Percentiles rank a stretch among this genome's conserved stretches.
Evolutionary conservation across 1,140 invertebrate genomes (phyloP).

Genomic region (Drosophila littoralis): DNA sequence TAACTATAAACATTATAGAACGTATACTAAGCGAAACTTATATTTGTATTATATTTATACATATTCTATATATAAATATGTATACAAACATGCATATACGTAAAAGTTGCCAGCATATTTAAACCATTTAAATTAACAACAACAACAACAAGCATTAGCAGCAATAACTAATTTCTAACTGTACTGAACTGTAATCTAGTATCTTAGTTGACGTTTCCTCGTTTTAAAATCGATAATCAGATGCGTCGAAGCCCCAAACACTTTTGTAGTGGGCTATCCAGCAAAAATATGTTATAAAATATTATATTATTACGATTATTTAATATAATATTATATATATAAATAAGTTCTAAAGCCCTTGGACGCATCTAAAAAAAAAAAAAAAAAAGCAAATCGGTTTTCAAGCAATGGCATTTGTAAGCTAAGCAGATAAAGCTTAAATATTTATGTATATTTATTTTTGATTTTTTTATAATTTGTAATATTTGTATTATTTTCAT

Average conservation of each 20-base stretch:
- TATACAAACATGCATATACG: conserved; percentile 31
- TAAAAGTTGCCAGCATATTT: conserved; percentile 51
- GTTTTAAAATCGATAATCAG: conserved; percentile 17
- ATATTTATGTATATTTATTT: conserved; percentile 55
- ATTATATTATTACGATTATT: conserved; percentile 3
- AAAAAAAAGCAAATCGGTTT: conserved; percentile 22
- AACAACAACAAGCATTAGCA: conserved; percentile 25
- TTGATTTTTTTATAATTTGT: conserved; percentile 47
- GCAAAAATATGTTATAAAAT: conserved; percentile 13
- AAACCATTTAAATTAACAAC: conserved; percentile 31
- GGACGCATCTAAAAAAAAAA: not conserved
- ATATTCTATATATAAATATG: conserved; percentile 34
- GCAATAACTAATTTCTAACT: conserved; percentile 74
- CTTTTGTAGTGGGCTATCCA: not conserved
- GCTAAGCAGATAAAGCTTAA: conserved; percentile 39
- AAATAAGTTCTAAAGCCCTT: conserved; percentile 1
- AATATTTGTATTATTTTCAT: conserved; percentile 49
- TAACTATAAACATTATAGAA: conserved; percentile 76
- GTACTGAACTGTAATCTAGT: conserved; percentile 57
- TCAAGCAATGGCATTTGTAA: conserved; percentile 33
- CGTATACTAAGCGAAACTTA: conserved; percentile 57
- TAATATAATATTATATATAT: conserved; percentile 12
- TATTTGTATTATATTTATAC: conserved; percentile 71
- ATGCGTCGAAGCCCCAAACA: conserved; percentile 11
- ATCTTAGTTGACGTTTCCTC: conserved; percentile 40